Conservation (phyloP, 2,113 vertebrate species). For the Prunella fulvescens region DNA sequence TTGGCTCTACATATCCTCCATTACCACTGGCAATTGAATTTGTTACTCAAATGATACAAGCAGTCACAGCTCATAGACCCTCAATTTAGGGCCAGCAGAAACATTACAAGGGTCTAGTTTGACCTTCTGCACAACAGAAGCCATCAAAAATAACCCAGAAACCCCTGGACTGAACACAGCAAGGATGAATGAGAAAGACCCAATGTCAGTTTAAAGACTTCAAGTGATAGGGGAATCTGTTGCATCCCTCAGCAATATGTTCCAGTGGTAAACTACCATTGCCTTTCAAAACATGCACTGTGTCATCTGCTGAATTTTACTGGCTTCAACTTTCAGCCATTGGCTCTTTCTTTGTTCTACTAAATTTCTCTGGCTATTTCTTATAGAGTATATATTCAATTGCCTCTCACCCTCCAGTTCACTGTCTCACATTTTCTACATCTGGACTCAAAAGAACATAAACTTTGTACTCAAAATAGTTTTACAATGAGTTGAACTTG, state of each 20-base stretch:
- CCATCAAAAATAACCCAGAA: neutral
- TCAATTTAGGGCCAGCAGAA: neutral
- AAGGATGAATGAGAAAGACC: neutral
- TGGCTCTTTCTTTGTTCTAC: neutral
- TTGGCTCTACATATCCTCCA: neutral
- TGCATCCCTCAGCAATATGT: neutral
- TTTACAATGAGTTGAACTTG: neutral
- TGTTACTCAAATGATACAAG: neutral
- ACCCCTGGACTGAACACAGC: neutral
- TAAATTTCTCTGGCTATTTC: neutral
- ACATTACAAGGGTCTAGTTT: neutral
- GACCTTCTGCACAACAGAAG: neutral
- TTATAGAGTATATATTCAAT: neutral
- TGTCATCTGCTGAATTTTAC: neutral
- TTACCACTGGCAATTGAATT: neutral
- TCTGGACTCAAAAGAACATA: neutral
- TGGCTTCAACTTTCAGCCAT: neutral
- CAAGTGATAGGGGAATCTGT: neutral
- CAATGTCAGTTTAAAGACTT: neutral
- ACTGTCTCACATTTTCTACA: neutral
- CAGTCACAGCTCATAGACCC: neutral
- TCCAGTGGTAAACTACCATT: neutral
- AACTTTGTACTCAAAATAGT: neutral
- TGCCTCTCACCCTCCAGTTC: neutral
- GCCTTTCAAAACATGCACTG: neutral